These are phyloP conservation scores for Berghia stephanieae DNA, from an alignment of 1,140 invertebrate species.

Conservation along the genomic window DNA sequence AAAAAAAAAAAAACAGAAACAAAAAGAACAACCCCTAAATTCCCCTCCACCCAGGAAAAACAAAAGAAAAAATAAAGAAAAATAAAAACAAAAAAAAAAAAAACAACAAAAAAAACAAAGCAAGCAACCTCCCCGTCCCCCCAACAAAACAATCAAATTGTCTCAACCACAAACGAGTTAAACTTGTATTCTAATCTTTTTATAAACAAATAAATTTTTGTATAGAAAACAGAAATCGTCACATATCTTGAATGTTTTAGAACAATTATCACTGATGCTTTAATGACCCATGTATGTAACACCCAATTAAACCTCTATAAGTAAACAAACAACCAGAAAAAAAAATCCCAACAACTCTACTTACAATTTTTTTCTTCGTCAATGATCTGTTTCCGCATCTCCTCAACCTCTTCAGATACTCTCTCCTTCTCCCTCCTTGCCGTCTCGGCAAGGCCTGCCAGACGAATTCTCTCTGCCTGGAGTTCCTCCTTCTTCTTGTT, in stretches of 20 bases:
- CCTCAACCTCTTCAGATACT: constrained; percentile 45
- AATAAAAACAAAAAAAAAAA: too few species aligned
- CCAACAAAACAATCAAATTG: too few species aligned
- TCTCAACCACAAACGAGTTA: neutral
- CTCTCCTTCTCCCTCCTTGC: constrained; percentile 37
- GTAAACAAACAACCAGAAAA: neutral
- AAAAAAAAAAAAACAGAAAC: too few species aligned
- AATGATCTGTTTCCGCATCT: constrained; percentile 42
- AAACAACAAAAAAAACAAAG: too few species aligned
- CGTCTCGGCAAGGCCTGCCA: constrained; percentile 40
- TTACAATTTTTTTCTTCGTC: constrained; percentile 54
- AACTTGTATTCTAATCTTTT: neutral
- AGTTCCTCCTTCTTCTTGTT: constrained; percentile 49
- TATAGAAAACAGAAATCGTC: constrained; percentile 23
- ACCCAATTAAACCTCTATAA: neutral
- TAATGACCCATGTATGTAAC: too few species aligned
- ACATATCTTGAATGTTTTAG: too few species aligned
- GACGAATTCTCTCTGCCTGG: constrained; percentile 45
- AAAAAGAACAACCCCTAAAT: too few species aligned
- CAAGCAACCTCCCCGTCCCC: too few species aligned
- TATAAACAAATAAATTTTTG: neutral
- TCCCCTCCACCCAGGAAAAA: too few species aligned
- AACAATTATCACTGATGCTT: too few species aligned
- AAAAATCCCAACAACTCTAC: constrained; percentile 28
- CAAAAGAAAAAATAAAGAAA: too few species aligned